phyloP scores from a whole-genome alignment of 2,113 vertebrate genomes.

The Chlorodrepanis virens region DNA sequence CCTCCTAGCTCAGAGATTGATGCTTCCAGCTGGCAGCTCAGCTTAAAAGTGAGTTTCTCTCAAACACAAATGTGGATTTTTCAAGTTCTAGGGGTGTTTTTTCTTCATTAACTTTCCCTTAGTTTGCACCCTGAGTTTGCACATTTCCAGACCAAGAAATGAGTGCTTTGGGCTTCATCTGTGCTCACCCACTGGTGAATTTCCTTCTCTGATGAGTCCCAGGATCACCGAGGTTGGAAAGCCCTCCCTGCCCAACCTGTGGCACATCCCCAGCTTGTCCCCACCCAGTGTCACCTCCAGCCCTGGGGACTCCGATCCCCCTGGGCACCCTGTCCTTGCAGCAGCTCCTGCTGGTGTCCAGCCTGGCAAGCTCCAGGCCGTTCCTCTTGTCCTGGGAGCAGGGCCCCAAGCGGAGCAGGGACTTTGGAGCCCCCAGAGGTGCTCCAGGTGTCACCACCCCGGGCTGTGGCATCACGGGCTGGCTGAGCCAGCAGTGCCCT shows the following conservation, averaged over 20 bases:
- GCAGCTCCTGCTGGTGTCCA: background rate
- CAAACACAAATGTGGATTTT: background rate
- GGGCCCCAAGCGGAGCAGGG: accelerated
- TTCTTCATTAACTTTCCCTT: background rate
- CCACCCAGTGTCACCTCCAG: background rate
- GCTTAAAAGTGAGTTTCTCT: background rate
- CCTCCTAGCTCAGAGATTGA: background rate
- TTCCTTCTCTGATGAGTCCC: background rate
- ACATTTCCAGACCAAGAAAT: background rate
- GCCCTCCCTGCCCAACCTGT: background rate
- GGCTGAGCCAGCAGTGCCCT: background rate
- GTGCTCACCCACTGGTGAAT: accelerated
- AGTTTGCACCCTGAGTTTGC: background rate
- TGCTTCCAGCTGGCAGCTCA: background rate
- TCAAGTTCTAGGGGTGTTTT: background rate
- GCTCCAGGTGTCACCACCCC: accelerated
- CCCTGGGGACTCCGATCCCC: background rate
- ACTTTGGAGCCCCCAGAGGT: accelerated
- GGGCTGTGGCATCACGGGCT: accelerated
- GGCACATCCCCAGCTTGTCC: accelerated
- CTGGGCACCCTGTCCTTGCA: background rate
- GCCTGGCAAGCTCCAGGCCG: accelerated
- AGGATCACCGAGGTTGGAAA: background rate
- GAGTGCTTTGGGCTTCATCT: accelerated
- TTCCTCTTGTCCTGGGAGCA: background rate